Conservation (phyloP, 2,113 vertebrate species). For the Bos taurus region DNA sequence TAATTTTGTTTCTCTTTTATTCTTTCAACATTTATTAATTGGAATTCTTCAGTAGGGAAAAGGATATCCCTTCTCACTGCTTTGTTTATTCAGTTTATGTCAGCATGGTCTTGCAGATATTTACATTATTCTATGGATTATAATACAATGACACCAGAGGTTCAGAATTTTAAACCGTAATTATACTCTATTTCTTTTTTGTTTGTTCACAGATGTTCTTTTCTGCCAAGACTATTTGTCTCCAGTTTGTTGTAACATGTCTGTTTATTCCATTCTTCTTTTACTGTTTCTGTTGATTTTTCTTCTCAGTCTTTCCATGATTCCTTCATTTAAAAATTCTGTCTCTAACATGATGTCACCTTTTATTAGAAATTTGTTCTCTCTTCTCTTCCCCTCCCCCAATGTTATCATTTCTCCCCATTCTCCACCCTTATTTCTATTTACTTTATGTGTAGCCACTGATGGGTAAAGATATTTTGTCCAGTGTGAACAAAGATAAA, state of each 20-base stretch:
- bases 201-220: neutral
- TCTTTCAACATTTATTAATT: neutral
- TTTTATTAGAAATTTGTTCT: neutral
- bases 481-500: conserved; percentile 44
- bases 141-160: neutral
- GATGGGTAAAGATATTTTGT: neutral
- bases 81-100: neutral
- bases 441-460: neutral
- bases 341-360: neutral
- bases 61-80: neutral
- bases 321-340: neutral
- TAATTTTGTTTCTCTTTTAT: neutral
- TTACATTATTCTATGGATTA: neutral
- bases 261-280: neutral
- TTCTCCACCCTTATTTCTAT: neutral
- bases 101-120: neutral
- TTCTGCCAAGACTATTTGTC: neutral
- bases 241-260: neutral
- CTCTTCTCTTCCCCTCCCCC: neutral
- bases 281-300: neutral
- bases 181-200: neutral
- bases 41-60: neutral
- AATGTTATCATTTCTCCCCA: neutral
- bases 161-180: neutral
- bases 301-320: neutral